Evolutionary conservation across 2,113 vertebrate species (phyloP).

Genomic region (Zapus hudsonius): DNA sequence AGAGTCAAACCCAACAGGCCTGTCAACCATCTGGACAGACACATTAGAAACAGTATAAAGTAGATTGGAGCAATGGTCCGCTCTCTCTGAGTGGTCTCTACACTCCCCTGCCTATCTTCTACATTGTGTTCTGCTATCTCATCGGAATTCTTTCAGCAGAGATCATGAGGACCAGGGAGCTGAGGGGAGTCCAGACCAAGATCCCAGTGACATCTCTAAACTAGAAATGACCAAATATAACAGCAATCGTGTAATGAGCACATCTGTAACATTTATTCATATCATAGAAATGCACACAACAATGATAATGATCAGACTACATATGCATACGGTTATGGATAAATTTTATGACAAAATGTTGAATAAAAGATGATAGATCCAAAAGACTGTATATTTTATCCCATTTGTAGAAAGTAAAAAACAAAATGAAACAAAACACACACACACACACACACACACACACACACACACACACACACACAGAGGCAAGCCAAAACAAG

Average conservation of each 20-base stretch:
- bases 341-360: neutral
- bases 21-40: too few species aligned
- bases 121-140: neutral
- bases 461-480: neutral
- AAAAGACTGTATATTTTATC: conserved; percentile 18
- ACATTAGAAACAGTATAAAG: neutral
- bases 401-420: neutral
- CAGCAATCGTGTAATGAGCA: neutral
- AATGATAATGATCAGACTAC: conserved; percentile 14
- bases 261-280: neutral
- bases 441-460: too few species aligned
- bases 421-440: too few species aligned
- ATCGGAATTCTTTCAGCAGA: neutral
- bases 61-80: neutral
- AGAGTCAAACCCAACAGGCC: too few species aligned
- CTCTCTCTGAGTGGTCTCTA: too few species aligned
- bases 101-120: neutral
- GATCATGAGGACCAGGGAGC: too few species aligned
- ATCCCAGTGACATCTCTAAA: neutral
- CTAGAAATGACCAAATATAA: conserved; percentile 23
- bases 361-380: conserved; percentile 21
- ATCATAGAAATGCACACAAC: conserved; percentile 3
- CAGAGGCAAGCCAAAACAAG: neutral
- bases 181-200: neutral
- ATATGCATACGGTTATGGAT: neutral